Base-by-base conservation (phyloP, 2,797 vertebrate genomes). In the Notolepis coatsorum region DNA sequence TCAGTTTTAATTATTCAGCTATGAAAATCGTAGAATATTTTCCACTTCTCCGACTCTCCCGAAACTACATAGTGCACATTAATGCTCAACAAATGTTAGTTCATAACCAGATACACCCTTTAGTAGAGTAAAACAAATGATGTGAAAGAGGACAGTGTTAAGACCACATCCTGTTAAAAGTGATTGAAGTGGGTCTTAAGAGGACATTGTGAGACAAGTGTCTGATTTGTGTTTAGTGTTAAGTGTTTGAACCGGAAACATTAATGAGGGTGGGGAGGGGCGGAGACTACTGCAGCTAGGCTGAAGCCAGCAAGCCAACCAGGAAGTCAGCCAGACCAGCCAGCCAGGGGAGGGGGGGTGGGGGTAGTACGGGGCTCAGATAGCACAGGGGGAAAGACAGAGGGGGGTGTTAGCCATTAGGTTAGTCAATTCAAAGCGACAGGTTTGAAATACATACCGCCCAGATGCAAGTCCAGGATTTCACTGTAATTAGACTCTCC, bases 401-500 rank as follows among this genome's bases (percentile, higher is more conserved):
- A 91, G 90, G 82, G 74, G 91, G 89, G 87, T n/a, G n/a, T 96
- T 95, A 97, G 95, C 93, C 71, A 83, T 84, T 78, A 65, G 79
- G 81, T 92, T 88, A 90, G 83, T 83, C 68, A 75, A 86, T 88
- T 84, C 83, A 65, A 92, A 94, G 95, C 92, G 85, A 93, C 92
- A 94, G 94, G 87, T 94, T 93, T 90, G 94, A 95, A 93, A 98
- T 99, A 99, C 97, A 96, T 99, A 99, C 97, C 98, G 95, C 97
- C 97, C 95, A 99, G 97, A 91, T 99, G 98, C 95, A 99, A 96
- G 96, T 99, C 98, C 96, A 99, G 96, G 98, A 99, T 95, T 95
- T 97, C 98, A 97, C 95, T 99, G 98, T 99, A 99, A 98, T 97
- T 98, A 97, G 97, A 98, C 92, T 99, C 98, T 96, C 97, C 98